These are phyloP conservation scores for Hecatera dysodea DNA, from an alignment of 2,888 invertebrate species.

Conservation along the genomic window DNA sequence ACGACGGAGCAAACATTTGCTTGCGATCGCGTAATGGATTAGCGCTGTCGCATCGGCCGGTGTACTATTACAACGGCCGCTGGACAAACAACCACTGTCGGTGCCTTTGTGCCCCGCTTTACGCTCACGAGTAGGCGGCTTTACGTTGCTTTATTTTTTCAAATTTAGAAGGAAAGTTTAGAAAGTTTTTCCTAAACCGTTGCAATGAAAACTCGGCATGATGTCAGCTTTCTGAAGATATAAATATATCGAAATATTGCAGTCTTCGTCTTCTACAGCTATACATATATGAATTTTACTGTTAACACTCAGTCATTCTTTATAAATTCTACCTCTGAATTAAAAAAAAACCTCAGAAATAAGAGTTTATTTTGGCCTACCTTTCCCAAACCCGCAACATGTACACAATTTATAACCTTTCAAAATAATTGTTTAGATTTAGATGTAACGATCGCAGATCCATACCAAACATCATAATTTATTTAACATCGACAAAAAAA, in stretches of 20 bases:
- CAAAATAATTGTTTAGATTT: neutral
- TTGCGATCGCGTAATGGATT: conserved; percentile 80
- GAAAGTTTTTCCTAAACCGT: conserved; percentile 10
- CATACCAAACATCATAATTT: neutral
- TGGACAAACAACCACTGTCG: conserved; percentile 72
- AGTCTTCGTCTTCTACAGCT: neutral
- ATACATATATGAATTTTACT: too few species aligned
- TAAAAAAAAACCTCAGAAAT: too few species aligned
- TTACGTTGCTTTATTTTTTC: conserved; percentile 30
- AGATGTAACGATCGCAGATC: neutral
- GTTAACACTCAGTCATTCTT: too few species aligned
- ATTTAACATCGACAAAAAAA: neutral
- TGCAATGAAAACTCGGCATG: neutral
- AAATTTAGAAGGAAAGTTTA: conserved; percentile 27
- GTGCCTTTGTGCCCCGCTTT: conserved; percentile 66
- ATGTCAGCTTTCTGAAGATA: neutral
- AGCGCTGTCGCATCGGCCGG: conserved; percentile 79
- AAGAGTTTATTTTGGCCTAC: too few species aligned
- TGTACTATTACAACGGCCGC: conserved; percentile 76
- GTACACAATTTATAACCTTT: neutral
- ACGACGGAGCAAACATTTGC: conserved; percentile 76
- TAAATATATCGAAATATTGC: neutral
- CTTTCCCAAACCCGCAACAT: neutral
- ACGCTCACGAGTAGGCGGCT: conserved; percentile 39
- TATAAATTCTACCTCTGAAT: too few species aligned